A percentile compares a stretch with the other conserved stretches of the same genome.
Conservation (phyloP, 2,888 invertebrate species). For the Plebejus argus region DNA sequence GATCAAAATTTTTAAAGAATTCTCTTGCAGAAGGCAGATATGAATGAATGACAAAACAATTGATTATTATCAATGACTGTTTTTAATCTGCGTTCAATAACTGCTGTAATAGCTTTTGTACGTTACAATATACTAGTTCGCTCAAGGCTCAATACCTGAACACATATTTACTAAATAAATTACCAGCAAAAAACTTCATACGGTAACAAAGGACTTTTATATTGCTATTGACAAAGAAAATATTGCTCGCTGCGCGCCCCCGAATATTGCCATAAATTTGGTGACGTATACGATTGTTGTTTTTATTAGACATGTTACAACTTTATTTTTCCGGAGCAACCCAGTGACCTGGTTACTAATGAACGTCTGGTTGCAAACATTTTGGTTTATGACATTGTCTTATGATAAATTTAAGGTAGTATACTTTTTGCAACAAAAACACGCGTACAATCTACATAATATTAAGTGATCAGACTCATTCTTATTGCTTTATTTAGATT, state of each 20-base stretch:
- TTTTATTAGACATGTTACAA: constrained; percentile 27
- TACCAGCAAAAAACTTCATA: not conserved
- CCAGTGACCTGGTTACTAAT: constrained; percentile 23
- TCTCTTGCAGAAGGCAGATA: not conserved
- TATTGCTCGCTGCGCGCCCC: not conserved
- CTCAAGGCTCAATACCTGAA: no score
- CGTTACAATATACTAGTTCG: no score
- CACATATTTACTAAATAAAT: not conserved
- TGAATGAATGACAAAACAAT: no score
- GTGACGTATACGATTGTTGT: constrained; percentile 17
- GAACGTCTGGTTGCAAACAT: constrained; percentile 10
- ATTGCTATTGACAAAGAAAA: constrained; percentile 22
- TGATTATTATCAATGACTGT: no score
- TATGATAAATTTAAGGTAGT: not conserved
- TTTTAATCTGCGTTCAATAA: no score
- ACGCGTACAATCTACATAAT: not conserved
- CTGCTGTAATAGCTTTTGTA: no score
- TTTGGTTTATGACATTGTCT: not conserved
- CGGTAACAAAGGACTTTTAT: constrained; percentile 8
- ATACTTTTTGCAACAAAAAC: not conserved
- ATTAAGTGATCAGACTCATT: no score
- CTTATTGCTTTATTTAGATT: no score
- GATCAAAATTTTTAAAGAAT: not conserved
- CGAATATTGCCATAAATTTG: constrained; percentile 20
- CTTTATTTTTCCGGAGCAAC: constrained; percentile 20